Base-by-base conservation (phyloP, 2,888 invertebrate genomes). In the Eilema griseolum region DNA sequence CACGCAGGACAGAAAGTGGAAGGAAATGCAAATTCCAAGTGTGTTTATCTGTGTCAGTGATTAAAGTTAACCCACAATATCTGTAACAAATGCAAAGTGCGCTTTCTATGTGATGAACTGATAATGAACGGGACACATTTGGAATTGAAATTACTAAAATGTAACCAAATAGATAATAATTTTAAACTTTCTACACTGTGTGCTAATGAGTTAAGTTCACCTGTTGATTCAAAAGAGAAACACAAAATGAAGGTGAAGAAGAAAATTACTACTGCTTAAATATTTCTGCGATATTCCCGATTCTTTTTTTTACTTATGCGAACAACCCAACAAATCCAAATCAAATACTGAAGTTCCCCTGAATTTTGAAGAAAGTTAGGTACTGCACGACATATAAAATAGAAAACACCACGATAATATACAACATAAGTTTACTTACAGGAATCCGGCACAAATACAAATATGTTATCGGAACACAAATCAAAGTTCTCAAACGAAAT, bases 371-470 rank as follows among this genome's bases (percentile, higher is more conserved):
- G 85, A 85, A n/a, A n/a, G n/a, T n/a, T n/a, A n/a, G n/a, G n/a
- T 85, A 88, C 81, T 28, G 81, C 86, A 84, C 77, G 85, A 89
- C 91, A 89, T 83, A 87, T 89, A 88, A 86, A 87, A 87, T 86
- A 75, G 86, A 76, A 87, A 87, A 85, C 88, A 87, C 88, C 77
- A 88, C 83, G 86, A 88, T 88, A 91, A 89, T 89, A 88, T 88
- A 91, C 92, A 90, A 90, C 85, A 90, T 23, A 90, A 89, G 89
- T 85, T 83, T 89, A 94, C 95, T 95, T 94, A 94, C 95, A 85
- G 93, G 85, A 85, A 86, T 89, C 88, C 85, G 87, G 86, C 81
- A 79, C 81, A 83, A n/a, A 83, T 84, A 82, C 85, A 85, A 85
- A 86, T 81, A 52, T 77, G 84, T 85, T 78, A 82, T 85, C 72